These are phyloP conservation scores for Ceratotherium simum DNA, from an alignment of 2,113 vertebrate genomes.

Conservation along the genomic window DNA sequence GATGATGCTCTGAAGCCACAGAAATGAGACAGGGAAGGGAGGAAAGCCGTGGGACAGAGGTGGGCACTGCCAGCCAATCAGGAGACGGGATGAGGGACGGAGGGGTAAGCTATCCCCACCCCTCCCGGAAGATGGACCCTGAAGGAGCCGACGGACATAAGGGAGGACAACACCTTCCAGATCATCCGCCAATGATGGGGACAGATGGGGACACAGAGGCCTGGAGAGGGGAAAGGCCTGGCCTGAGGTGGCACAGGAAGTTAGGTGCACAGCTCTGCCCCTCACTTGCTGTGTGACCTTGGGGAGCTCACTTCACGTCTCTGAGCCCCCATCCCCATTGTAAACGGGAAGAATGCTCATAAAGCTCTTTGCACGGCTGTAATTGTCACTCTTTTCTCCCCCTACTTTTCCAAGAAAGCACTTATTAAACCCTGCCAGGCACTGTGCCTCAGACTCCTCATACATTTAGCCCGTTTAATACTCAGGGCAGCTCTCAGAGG, in stretches of 20 bases:
- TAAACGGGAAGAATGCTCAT: neutral
- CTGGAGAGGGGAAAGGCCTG: neutral
- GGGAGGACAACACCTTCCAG: neutral
- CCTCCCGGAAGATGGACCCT: neutral
- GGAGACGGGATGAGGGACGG: neutral
- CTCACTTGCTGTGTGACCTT: neutral
- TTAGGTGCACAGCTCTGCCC: neutral
- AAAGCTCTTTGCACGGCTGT: neutral
- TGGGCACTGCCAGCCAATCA: neutral
- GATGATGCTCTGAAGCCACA: neutral
- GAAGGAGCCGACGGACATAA: neutral
- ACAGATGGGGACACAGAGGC: neutral
- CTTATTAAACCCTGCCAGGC: neutral
- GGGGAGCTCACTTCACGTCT: neutral
- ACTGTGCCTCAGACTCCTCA: rapidly evolving
- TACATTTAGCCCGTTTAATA: neutral
- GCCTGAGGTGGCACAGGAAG: neutral
- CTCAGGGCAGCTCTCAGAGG: neutral
- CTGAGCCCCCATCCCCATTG: neutral
- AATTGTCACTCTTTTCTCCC: neutral
- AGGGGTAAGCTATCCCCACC: too few species aligned
- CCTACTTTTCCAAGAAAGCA: neutral
- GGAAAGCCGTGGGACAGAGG: neutral
- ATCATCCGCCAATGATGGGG: neutral
- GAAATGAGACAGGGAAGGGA: neutral